Conservation (phyloP, 2,888 invertebrate genomes). For the Agonum fuliginosum region DNA sequence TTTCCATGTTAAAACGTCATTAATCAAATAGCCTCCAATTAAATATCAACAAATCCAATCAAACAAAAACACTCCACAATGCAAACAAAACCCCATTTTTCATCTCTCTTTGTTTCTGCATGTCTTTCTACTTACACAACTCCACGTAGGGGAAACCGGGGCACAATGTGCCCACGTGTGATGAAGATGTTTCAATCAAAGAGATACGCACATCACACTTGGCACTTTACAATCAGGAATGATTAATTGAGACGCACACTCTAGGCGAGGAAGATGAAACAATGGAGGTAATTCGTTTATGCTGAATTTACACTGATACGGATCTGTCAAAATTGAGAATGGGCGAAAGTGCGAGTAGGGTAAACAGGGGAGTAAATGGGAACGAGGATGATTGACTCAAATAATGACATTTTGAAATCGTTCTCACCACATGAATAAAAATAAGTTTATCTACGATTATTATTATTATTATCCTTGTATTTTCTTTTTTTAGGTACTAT, state of each 20-base stretch:
- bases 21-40: background rate
- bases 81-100: background rate
- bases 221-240: constrained; percentile 17
- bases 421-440: too few species aligned
- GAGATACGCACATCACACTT: constrained; percentile 6
- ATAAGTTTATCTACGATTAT: too few species aligned
- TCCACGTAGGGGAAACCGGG: background rate
- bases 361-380: too few species aligned
- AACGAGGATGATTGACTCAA: too few species aligned
- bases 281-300: constrained; percentile 27
- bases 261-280: constrained; percentile 8
- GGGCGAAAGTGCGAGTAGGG: background rate
- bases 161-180: background rate
- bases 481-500: too few species aligned
- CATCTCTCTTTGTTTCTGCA: background rate
- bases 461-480: too few species aligned
- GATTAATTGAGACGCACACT: constrained; percentile 20
- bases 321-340: constrained; percentile 7
- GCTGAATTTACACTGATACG: constrained; percentile 30
- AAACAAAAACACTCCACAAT: constrained; percentile 9
- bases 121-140: background rate
- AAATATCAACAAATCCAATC: constrained; percentile 20
- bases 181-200: constrained; percentile 15
- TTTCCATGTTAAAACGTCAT: background rate
- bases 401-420: too few species aligned